These are phyloP conservation scores for Fratercula arctica DNA, from an alignment of 2,797 vertebrate genomes.

Conservation along the genomic window DNA sequence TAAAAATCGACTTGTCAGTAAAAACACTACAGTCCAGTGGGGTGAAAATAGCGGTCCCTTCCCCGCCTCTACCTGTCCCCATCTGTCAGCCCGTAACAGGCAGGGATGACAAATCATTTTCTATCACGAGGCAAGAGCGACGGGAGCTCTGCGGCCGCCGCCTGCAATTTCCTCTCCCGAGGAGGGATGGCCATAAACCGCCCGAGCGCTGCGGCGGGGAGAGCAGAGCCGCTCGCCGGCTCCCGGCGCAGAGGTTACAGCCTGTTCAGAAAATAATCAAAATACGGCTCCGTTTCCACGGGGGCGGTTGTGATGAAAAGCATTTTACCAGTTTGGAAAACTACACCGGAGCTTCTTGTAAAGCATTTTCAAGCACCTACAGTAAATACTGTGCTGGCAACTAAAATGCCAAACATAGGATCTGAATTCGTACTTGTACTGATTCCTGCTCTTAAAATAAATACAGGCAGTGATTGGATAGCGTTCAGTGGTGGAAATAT, in stretches of 20 bases:
- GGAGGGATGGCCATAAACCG: not conserved
- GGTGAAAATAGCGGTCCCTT: not conserved
- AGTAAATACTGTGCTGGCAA: conserved; percentile 2
- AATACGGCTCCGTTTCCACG: not conserved
- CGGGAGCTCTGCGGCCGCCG: not conserved
- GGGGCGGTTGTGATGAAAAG: not conserved
- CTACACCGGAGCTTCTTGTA: not conserved
- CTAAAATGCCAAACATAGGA: not conserved
- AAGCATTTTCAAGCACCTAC: conserved; percentile 12
- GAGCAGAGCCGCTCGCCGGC: not conserved
- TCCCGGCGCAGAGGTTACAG: not conserved
- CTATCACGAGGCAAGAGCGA: not conserved
- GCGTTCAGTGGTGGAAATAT: conserved; percentile 17
- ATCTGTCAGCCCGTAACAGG: not conserved
- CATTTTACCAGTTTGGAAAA: conserved; percentile 4
- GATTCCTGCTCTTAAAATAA: conserved; percentile 39
- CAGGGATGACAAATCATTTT: not conserved
- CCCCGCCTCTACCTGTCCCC: not conserved
- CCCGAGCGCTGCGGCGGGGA: not conserved
- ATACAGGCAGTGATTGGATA: not conserved
- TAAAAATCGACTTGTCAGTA: not conserved
- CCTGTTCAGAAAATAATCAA: not conserved
- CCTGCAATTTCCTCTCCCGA: not conserved
- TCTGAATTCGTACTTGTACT: not conserved
- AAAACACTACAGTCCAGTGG: not conserved